Percentiles rank a stretch among this genome's conserved stretches.
phyloP scores from a whole-genome alignment of 2,113 vertebrate genomes.

The Pelodiscus sinensis region DNA sequence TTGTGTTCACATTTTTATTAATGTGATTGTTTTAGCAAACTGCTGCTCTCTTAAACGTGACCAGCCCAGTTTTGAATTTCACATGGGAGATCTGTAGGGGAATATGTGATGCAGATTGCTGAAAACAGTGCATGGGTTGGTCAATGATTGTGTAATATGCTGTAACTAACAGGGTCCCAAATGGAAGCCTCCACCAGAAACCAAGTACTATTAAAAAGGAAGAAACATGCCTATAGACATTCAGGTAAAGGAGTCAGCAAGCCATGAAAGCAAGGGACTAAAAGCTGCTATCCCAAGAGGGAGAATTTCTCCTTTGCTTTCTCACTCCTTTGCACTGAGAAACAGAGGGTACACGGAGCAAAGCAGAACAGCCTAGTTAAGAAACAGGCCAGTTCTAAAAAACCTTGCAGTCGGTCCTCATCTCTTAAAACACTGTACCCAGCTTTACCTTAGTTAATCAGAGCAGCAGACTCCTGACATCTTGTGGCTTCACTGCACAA shows the following conservation, averaged over 20 bases:
- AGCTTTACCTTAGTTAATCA: neutral
- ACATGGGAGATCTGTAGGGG: neutral
- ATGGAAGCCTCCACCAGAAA: conserved; percentile 18
- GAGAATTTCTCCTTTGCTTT: neutral
- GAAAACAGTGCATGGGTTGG: neutral
- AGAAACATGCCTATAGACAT: neutral
- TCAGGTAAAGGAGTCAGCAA: neutral
- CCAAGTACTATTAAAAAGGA: neutral
- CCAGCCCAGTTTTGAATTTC: neutral
- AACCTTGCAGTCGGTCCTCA: neutral
- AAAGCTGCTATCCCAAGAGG: neutral
- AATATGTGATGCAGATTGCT: neutral
- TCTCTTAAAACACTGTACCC: accelerated
- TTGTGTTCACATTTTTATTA: conserved; percentile 17
- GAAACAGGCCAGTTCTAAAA: neutral
- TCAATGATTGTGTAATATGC: neutral
- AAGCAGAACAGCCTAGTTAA: neutral
- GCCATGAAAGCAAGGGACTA: neutral
- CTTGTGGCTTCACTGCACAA: conserved; percentile 58
- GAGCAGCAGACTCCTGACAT: conserved; percentile 58
- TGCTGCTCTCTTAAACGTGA: neutral
- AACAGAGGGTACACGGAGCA: accelerated
- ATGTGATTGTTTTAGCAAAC: neutral
- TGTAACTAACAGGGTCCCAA: neutral
- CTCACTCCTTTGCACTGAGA: neutral